These are phyloP conservation scores for Intellagama lesueurii DNA, from an alignment of 2,797 vertebrate genomes.

Conservation along the genomic window DNA sequence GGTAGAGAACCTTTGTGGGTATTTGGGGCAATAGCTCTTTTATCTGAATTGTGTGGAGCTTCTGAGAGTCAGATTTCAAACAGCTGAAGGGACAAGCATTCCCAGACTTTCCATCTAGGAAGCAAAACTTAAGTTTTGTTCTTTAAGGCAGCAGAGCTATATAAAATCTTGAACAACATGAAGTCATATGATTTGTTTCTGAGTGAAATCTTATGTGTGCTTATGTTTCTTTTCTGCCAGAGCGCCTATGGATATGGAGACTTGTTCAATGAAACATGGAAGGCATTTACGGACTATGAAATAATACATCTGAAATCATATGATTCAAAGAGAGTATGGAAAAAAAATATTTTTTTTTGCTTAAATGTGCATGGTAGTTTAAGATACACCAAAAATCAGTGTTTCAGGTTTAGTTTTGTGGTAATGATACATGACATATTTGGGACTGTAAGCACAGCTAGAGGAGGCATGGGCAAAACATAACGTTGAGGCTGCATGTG, in stretches of 20 bases:
- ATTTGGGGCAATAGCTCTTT: no score
- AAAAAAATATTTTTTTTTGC: neutral
- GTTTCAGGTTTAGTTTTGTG: neutral
- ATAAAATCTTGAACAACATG: neutral
- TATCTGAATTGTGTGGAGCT: no score
- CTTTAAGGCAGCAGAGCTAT: neutral
- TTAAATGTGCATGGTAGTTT: neutral
- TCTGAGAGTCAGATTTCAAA: neutral
- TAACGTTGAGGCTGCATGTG: no score
- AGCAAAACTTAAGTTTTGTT: neutral
- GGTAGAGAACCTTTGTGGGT: no score
- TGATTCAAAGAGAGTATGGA: constrained; percentile 91
- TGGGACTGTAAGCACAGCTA: neutral
- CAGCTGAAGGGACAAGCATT: neutral
- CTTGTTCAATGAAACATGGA: constrained; percentile 94
- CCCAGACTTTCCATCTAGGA: neutral
- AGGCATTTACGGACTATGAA: constrained; percentile 89
- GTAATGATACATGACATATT: neutral
- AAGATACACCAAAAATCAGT: neutral
- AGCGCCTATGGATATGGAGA: constrained; percentile 94
- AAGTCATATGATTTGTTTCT: neutral
- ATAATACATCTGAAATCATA: constrained; percentile 93
- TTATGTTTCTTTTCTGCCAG: constrained; percentile 71
- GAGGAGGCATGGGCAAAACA: no score
- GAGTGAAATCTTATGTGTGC: neutral